These are phyloP conservation scores for Encarsia formosa DNA, from an alignment of 2,888 invertebrate species.

Conservation along the genomic window DNA sequence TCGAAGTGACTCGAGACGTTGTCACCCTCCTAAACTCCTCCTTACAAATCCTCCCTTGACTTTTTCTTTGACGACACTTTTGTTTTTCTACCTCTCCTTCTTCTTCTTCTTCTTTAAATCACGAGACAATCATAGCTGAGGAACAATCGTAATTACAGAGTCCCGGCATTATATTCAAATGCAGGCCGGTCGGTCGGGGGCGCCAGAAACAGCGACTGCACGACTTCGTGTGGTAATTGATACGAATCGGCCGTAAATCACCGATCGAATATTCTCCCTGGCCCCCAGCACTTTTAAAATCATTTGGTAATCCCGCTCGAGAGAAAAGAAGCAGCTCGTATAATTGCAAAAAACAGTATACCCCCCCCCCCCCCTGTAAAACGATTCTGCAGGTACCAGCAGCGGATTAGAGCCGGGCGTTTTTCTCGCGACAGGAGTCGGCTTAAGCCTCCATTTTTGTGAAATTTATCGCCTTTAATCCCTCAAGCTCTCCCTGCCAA, in stretches of 20 bases:
- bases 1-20: no score
- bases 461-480: conserved; percentile 53
- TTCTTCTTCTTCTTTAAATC: conserved; percentile 34
- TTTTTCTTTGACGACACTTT: conserved; percentile 32
- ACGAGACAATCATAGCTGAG: no score
- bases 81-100: conserved; percentile 21
- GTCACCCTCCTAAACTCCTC: no score
- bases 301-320: conserved; percentile 6
- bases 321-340: conserved; percentile 23
- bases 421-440: conserved; percentile 50
- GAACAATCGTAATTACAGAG: conserved; percentile 51
- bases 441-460: conserved; percentile 52
- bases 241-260: neutral
- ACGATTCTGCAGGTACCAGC: neutral
- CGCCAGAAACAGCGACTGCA: conserved; percentile 27
- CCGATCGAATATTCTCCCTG: neutral
- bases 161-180: conserved; percentile 50
- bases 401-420: conserved; percentile 50
- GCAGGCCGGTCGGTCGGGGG: conserved; percentile 36
- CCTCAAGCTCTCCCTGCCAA: conserved; percentile 38
- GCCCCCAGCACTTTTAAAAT: conserved; percentile 4
- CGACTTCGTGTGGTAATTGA: conserved; percentile 22
- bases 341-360: conserved; percentile 45
- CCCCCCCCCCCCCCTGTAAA: conserved; percentile 1
- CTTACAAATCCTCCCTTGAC: conserved; percentile 27